A percentile compares a stretch with the other conserved stretches of the same genome.
phyloP scores from a whole-genome alignment of 2,888 invertebrate genomes.

The Apamea sordens region DNA sequence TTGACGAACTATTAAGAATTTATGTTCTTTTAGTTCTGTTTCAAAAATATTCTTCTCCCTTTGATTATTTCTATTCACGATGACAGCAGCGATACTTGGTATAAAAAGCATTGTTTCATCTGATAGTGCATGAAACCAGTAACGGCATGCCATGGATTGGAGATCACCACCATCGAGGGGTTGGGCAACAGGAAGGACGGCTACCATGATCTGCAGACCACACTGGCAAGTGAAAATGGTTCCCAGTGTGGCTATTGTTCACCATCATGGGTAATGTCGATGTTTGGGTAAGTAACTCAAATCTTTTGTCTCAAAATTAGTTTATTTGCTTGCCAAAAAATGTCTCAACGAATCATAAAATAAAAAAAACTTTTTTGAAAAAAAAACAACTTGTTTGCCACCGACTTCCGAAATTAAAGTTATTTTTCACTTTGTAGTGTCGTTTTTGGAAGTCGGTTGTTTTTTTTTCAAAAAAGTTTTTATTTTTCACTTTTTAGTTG shows the following conservation, averaged over 20 bases:
- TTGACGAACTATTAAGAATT: not conserved
- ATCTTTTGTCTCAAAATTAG: not conserved
- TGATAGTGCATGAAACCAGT: slow-evolving; percentile 91
- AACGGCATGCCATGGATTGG: slow-evolving; percentile 91
- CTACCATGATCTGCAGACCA: slow-evolving; percentile 91
- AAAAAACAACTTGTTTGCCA: too few relatives aligned
- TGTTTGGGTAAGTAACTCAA: slow-evolving; percentile 89
- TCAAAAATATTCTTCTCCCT: not conserved
- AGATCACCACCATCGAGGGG: slow-evolving; percentile 92
- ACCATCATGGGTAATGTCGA: slow-evolving; percentile 94
- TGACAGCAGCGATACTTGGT: not conserved
- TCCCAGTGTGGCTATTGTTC: slow-evolving; percentile 94
- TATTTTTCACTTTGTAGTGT: too few relatives aligned
- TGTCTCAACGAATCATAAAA: not conserved
- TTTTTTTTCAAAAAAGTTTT: too few relatives aligned
- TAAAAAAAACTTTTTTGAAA: too few relatives aligned
- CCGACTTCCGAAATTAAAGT: too few relatives aligned
- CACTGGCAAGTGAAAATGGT: slow-evolving; percentile 91
- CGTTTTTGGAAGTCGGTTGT: too few relatives aligned
- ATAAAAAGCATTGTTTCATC: not conserved
- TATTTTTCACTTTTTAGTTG: too few relatives aligned
- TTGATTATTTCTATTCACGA: not conserved
- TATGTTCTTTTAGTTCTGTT: too few relatives aligned
- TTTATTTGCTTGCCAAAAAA: not conserved
- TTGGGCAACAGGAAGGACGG: slow-evolving; percentile 91